Base-by-base conservation (phyloP, 2,113 vertebrate species). In the Myrmecophaga tridactyla region DNA sequence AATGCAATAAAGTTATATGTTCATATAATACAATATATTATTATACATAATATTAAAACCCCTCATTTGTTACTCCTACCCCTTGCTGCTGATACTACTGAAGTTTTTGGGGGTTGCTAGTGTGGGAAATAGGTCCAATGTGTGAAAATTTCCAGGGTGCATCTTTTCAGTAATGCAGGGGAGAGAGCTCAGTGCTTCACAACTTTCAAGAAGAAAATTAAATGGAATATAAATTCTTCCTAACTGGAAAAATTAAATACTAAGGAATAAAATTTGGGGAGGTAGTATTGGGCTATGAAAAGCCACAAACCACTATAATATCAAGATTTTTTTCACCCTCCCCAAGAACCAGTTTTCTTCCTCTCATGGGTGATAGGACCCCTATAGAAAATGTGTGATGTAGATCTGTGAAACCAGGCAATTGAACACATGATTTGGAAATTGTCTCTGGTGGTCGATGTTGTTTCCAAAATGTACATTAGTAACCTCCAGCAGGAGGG, bases 201-300 rank as follows among this genome's bases (percentile, higher is more conserved):
- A 91, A 67, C 23, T 13, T 62, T 86, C 62, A 89, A 92, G 39
- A 23, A 94, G 34, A n/a, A 81, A 65, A 75, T 83, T 53, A 69
- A 87, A 93, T 91, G 90, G 34, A 88, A 76, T 78, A 83, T 86
- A 84, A 87, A 67, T 67, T 87, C 46, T 87, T 12, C 11, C 34
- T 84, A 80, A 70, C 7, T 77, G 67, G 17, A 90, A 20, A 94
- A 86, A 91, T 65, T 18, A 92, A 89, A 81, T 84, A 70, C 43
- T 39, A 88, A 92, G 20, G 11, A 86, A 36, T 80, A 73, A 41
- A n/a, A 83, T 75, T 81, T 75, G 43, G 25, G 7, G 23, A 12
- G 21, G 9, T 31, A 65, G 29, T 3, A 36, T 80, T 84, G 15
- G 62, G 78, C 43, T 63, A 11, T 34, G 62, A 76, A 96, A 8